Evolutionary conservation across 35 echinoderm and acorn worm species (phyloP).

Genomic region (Heliocidaris tuberculata): DNA sequence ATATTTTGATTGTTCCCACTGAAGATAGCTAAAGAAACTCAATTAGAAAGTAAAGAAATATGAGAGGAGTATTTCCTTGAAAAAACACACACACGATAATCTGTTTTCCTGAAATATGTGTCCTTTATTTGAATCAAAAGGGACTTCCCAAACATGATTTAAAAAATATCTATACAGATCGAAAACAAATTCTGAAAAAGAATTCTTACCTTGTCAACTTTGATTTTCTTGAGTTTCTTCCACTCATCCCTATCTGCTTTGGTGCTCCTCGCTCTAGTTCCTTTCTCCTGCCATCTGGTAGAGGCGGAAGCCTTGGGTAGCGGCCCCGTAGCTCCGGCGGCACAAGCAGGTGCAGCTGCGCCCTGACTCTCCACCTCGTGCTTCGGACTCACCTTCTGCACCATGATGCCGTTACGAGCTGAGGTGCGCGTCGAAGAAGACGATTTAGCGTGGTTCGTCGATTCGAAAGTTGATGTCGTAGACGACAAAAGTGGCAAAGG

Average conservation of each 20-base stretch:
- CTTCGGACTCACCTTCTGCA: not conserved
- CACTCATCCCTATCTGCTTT: constrained; percentile 73
- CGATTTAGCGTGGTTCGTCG: not conserved
- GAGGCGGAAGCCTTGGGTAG: constrained; percentile 19
- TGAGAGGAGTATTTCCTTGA: too few relatives aligned
- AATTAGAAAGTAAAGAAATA: too few relatives aligned
- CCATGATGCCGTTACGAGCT: not conserved
- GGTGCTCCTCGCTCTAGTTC: not conserved
- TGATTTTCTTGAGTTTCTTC: constrained; percentile 89
- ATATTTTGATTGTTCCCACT: too few relatives aligned
- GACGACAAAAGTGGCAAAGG: not conserved
- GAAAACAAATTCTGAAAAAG: too few relatives aligned
- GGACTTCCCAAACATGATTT: too few relatives aligned
- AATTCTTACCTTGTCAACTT: constrained; percentile 81
- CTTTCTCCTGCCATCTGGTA: constrained; percentile 58
- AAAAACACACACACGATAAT: too few relatives aligned
- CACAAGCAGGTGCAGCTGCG: not conserved
- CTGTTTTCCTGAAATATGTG: too few relatives aligned
- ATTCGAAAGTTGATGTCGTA: not conserved
- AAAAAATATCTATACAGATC: too few relatives aligned
- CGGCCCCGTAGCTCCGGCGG: not conserved
- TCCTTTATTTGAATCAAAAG: too few relatives aligned
- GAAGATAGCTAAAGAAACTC: too few relatives aligned
- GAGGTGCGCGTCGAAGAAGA: not conserved
- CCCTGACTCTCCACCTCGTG: not conserved